Evolutionary conservation across 2,797 vertebrate genomes (phyloP).

Genomic region (Myoxocephalus aenaeus): DNA sequence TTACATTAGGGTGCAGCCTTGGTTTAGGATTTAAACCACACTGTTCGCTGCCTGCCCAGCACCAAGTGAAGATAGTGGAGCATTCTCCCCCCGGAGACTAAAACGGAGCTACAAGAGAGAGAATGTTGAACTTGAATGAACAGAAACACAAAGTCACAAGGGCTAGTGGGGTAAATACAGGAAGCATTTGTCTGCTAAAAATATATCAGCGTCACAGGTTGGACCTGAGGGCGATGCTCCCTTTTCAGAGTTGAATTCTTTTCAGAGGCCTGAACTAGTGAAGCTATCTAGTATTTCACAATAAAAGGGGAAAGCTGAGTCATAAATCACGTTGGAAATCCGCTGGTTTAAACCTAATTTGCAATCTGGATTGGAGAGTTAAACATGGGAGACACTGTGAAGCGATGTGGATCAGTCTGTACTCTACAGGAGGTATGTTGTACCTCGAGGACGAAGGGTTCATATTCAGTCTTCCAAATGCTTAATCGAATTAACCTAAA

Average conservation of each 20-base stretch:
- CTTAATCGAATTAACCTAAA: constrained; percentile 46
- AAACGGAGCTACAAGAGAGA: not conserved
- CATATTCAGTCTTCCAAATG: constrained; percentile 31
- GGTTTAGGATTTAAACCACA: not conserved
- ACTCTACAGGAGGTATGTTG: not conserved
- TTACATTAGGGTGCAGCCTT: not conserved
- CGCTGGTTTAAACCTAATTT: not conserved
- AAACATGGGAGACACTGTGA: not conserved
- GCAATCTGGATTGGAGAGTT: not conserved
- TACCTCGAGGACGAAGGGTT: constrained; percentile 3
- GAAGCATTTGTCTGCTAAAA: not conserved
- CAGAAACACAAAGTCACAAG: not conserved
- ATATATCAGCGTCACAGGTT: not conserved
- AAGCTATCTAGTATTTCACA: not conserved
- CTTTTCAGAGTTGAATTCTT: not conserved
- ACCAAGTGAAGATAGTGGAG: not conserved
- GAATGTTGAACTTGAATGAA: not conserved
- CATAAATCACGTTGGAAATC: not conserved
- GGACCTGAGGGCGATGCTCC: not conserved
- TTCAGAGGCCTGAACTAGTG: not conserved
- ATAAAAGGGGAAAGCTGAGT: not conserved
- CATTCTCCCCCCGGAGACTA: not conserved
- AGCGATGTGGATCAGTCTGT: constrained; percentile 7
- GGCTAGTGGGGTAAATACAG: not conserved
- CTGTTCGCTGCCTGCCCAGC: not conserved